Percentiles rank a stretch among this genome's conserved stretches.
Evolutionary conservation across 2,113 vertebrate species (phyloP).

Genomic region (Syrrhaptes paradoxus): DNA sequence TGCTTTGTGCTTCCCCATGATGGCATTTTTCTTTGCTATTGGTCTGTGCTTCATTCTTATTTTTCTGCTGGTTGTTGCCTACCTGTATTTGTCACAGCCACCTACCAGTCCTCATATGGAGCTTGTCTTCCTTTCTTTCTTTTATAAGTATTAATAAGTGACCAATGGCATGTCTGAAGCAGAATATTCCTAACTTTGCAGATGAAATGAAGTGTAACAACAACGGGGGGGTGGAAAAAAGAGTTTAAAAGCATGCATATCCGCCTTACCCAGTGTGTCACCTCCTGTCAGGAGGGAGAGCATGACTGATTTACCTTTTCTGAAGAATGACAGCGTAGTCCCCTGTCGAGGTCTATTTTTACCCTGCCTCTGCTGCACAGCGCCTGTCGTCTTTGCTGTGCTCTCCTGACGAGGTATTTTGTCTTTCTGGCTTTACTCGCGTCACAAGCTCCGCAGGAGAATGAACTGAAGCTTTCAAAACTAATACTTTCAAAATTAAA

Average conservation of each 20-base stretch:
- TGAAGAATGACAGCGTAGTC: background rate
- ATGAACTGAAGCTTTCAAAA: slow-evolving; percentile 14
- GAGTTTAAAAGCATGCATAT: background rate
- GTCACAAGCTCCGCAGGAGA: background rate
- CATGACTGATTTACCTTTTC: background rate
- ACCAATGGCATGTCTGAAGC: background rate
- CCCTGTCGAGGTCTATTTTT: background rate
- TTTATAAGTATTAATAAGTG: background rate
- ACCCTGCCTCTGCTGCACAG: background rate
- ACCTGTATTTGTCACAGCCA: background rate
- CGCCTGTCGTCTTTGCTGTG: background rate
- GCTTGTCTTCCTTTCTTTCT: background rate
- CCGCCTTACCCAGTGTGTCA: background rate
- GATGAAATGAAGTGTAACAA: background rate
- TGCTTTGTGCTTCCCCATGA: background rate
- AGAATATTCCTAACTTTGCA: background rate
- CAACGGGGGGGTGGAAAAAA: fast-evolving
- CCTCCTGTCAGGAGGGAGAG: background rate
- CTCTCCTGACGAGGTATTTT: background rate
- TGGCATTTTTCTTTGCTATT: background rate
- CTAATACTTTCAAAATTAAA: slow-evolving; percentile 6
- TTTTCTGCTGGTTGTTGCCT: background rate
- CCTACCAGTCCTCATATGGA: background rate
- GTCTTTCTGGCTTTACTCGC: background rate
- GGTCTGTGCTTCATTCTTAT: background rate